phyloP scores from a whole-genome alignment of 2,797 vertebrate species.

The Cichlasoma orientale region DNA sequence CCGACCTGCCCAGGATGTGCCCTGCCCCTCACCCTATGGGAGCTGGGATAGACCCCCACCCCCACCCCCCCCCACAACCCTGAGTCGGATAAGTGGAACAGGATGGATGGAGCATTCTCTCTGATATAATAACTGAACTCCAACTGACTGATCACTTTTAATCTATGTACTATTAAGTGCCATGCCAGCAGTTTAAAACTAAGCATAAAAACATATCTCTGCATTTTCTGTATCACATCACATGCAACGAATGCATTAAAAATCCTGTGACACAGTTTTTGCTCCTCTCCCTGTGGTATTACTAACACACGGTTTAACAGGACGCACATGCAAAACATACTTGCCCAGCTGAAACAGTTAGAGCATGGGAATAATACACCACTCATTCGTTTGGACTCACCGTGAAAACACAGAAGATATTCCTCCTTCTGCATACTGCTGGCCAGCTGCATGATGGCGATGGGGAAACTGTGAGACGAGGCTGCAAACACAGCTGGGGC shows the following conservation, averaged over 20 bases:
- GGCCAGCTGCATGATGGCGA: constrained; percentile 96
- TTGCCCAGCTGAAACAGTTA: not conserved
- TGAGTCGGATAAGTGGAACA: too few species aligned
- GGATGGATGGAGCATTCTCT: too few species aligned
- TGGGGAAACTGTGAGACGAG: constrained; percentile 95
- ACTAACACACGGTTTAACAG: not conserved
- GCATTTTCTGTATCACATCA: too few species aligned
- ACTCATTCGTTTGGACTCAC: constrained; percentile 64
- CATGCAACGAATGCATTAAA: not conserved
- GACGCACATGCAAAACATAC: not conserved
- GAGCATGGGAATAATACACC: not conserved
- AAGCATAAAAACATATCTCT: not conserved
- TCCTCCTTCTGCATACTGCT: constrained; percentile 92
- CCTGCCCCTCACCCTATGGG: too few species aligned
- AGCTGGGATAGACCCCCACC: too few species aligned
- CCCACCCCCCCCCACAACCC: too few species aligned
- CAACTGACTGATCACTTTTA: not conserved
- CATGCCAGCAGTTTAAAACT: not conserved
- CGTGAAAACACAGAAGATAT: constrained; percentile 97
- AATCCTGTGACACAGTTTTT: not conserved
- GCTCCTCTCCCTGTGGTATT: not conserved
- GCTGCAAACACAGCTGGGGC: constrained; percentile 94
- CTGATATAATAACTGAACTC: too few species aligned
- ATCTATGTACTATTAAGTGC: not conserved
- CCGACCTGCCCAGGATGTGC: too few species aligned